phyloP scores from a whole-genome alignment of 1,140 invertebrate species.

The Tetraneura akinire region DNA sequence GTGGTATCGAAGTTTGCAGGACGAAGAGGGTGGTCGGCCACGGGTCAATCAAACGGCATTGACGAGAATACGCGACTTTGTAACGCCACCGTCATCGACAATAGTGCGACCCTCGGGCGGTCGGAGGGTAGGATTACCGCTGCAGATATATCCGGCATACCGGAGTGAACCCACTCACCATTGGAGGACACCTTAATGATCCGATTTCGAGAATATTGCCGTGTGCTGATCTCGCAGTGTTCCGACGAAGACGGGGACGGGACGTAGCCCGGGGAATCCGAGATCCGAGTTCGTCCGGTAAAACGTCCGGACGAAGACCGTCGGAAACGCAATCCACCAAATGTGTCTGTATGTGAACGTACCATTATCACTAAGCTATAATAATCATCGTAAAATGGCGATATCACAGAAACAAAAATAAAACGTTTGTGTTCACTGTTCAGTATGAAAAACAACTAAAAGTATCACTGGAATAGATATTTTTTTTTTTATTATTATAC shows the following conservation, averaged over 20 bases:
- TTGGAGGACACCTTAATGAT: background rate
- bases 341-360: background rate
- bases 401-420: background rate
- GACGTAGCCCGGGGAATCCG: too few species aligned
- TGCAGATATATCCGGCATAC: background rate
- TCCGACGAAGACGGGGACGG: too few species aligned
- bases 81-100: background rate
- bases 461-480: background rate
- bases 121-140: constrained; percentile 3
- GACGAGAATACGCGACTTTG: constrained; percentile 1
- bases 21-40: too few species aligned
- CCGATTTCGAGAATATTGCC: background rate
- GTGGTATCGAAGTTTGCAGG: background rate
- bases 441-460: background rate
- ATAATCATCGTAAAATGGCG: background rate
- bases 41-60: constrained; percentile 23
- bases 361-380: background rate
- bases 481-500: background rate
- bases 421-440: background rate
- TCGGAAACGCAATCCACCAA: background rate
- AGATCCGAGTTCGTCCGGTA: background rate
- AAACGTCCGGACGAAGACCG: background rate
- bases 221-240: too few species aligned
- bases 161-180: background rate
- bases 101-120: background rate